Conservation (phyloP, 2,888 invertebrate genomes). For the Thereva unica region DNA sequence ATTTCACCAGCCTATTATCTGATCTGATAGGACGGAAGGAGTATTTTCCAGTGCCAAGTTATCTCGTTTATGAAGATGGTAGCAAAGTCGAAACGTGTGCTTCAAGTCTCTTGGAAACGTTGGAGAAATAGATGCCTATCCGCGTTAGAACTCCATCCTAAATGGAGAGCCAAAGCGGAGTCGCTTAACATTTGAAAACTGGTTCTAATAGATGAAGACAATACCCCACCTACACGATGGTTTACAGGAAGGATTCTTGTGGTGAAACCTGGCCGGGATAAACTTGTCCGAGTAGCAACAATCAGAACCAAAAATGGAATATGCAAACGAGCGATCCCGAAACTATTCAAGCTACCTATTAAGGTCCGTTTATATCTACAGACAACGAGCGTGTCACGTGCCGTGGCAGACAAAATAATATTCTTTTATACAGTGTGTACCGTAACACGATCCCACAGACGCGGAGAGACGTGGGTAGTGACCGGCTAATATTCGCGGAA, state of each 20-base stretch:
- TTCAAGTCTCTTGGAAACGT: slow-evolving; percentile 45
- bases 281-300: slow-evolving; percentile 41
- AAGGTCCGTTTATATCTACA: no score
- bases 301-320: no score
- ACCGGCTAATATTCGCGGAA: no score
- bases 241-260: slow-evolving; percentile 43
- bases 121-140: slow-evolving; percentile 46
- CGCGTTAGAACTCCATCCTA: slow-evolving; percentile 44
- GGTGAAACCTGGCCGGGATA: slow-evolving; percentile 44
- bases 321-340: no score
- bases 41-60: background rate
- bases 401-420: no score
- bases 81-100: slow-evolving; percentile 43
- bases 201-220: slow-evolving; percentile 46
- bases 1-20: slow-evolving; percentile 44
- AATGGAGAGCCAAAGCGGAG: slow-evolving; percentile 42
- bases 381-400: no score
- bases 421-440: no score
- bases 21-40: slow-evolving; percentile 19
- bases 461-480: no score
- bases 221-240: slow-evolving; percentile 44
- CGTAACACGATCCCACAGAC: no score
- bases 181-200: slow-evolving; percentile 41
- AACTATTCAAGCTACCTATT: no score
- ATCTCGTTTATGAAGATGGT: slow-evolving; percentile 44